These are phyloP conservation scores for Acropora yongei DNA, from an alignment of 64 coral and sea anemone species.

Conservation along the genomic window DNA sequence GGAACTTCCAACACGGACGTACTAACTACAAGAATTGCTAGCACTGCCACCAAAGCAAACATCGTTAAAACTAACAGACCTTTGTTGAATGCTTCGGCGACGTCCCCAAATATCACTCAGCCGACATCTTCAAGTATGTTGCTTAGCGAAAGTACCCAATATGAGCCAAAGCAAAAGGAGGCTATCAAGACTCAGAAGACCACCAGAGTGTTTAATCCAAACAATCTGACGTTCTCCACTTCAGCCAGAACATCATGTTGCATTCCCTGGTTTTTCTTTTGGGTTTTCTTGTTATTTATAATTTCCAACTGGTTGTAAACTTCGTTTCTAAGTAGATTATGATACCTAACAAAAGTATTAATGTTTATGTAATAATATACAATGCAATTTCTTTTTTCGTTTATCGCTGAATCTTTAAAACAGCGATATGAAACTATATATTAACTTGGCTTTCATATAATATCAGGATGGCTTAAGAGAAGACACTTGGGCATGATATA, in stretches of 20 bases:
- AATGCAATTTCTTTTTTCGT: no score
- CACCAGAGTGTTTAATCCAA: constrained; percentile 22
- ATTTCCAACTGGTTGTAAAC: not conserved
- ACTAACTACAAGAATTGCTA: not conserved
- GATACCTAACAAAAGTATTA: no score
- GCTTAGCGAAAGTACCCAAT: not conserved
- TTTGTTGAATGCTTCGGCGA: not conserved
- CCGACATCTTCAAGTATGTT: not conserved
- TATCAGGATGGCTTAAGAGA: no score
- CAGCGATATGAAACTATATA: no score
- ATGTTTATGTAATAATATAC: no score
- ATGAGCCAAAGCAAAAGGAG: not conserved
- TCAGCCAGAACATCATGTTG: not conserved
- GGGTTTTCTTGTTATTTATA: not conserved
- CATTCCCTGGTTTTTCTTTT: not conserved
- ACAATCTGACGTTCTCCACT: not conserved
- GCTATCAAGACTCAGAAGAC: not conserved
- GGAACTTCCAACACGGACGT: not conserved
- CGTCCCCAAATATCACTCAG: not conserved
- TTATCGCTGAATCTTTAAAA: no score
- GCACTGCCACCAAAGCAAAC: not conserved
- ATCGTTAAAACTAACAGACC: not conserved
- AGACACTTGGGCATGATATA: no score
- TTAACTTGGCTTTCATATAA: no score
- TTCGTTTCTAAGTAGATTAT: no score